These are phyloP conservation scores for Piezodorus guildinii DNA, from an alignment of 1,140 invertebrate genomes.

Conservation along the genomic window DNA sequence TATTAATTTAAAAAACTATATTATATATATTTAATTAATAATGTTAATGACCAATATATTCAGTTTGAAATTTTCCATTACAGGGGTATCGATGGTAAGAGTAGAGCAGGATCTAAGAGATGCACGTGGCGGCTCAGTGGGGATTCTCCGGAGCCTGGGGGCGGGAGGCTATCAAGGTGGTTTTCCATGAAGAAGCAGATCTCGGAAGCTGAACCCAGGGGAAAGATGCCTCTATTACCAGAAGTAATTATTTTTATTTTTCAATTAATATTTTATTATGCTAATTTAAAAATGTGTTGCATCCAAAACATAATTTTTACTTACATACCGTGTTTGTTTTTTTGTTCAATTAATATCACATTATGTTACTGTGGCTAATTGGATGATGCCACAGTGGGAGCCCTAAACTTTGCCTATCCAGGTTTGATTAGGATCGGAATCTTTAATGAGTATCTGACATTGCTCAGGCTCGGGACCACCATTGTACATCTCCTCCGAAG, in stretches of 20 bases:
- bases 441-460: too few species aligned
- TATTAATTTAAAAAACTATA: background rate
- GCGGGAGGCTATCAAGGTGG: slow-evolving; percentile 61
- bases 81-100: slow-evolving; percentile 42
- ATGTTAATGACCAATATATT: background rate
- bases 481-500: too few species aligned
- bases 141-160: slow-evolving; percentile 26
- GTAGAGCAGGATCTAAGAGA: slow-evolving; percentile 39
- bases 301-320: too few species aligned
- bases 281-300: background rate
- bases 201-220: slow-evolving; percentile 34
- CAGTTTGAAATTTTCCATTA: background rate
- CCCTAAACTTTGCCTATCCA: too few species aligned
- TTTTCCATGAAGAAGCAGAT: slow-evolving; percentile 63
- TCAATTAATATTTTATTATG: background rate
- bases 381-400: too few species aligned
- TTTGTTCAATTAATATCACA: too few species aligned
- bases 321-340: too few species aligned
- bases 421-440: too few species aligned
- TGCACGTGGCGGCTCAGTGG: slow-evolving; percentile 39
- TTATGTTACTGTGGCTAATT: too few species aligned
- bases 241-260: slow-evolving; percentile 43
- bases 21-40: background rate
- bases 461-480: too few species aligned
- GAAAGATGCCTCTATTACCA: slow-evolving; percentile 62